Percentiles rank a stretch among this genome's conserved stretches.
Conservation (phyloP, 2,113 vertebrate species). For the Pedionomus torquatus region DNA sequence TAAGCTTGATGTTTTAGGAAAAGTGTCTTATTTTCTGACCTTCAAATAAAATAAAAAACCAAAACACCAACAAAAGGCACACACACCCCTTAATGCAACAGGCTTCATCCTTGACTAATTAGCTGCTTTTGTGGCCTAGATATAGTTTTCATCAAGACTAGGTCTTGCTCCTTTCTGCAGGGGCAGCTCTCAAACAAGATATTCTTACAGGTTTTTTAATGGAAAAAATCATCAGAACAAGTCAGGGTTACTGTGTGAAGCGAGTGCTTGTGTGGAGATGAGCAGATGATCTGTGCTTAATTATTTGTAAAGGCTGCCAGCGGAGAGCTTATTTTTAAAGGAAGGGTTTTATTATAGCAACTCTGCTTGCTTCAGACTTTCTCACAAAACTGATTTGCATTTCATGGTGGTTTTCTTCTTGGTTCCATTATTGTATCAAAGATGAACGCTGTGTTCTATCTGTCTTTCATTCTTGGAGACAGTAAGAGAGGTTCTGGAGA, state of each 20-base stretch:
- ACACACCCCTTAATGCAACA: background rate
- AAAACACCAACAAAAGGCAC: too few relatives aligned
- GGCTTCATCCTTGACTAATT: background rate
- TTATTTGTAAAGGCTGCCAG: background rate
- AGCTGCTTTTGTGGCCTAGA: background rate
- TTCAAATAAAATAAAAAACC: background rate
- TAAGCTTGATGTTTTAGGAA: background rate
- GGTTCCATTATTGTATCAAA: background rate
- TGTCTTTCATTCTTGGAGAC: background rate
- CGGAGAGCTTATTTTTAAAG: background rate
- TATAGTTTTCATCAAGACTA: background rate
- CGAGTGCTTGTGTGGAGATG: background rate
- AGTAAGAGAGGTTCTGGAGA: background rate
- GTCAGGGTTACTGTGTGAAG: background rate
- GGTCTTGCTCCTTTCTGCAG: background rate
- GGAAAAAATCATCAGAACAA: background rate
- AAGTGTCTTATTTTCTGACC: background rate
- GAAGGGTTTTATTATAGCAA: background rate
- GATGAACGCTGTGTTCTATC: background rate
- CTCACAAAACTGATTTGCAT: background rate
- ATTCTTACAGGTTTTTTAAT: background rate
- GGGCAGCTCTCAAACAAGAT: background rate
- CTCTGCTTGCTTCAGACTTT: background rate
- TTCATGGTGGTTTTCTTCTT: background rate
- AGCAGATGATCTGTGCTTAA: background rate